Base-by-base conservation (phyloP, 35 echinoderm and acorn worm genomes). In the Heliocidaris erythrogramma region DNA sequence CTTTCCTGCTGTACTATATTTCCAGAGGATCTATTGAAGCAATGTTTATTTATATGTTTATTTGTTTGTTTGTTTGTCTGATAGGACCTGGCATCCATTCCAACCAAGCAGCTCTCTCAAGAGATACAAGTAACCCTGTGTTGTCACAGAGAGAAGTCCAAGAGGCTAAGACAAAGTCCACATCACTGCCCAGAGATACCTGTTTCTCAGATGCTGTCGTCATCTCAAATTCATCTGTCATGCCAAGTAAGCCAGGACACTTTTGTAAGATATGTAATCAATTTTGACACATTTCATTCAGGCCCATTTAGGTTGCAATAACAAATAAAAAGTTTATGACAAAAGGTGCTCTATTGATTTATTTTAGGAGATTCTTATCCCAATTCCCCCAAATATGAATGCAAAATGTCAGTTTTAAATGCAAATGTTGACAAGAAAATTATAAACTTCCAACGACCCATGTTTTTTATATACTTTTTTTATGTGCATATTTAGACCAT, bases 161-260 rank as follows among this genome's bases (percentile, higher is more conserved):
- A 31, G 97, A 99, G 93, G 95, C 96, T 59, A 94, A 96, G n/a
- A 59, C 94, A 35, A 99, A 99, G 94, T 97, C 98, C 30, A 96
- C 97, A 27, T 97, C 98, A 59, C 88, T 99, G 42, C 98, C 98
- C 6, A 88, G 98, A 93, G 98, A 99, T 87, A 90, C 95, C 2
- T 95, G 94, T 47, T 97, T 49, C 17, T 47, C 93, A 90, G 98
- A 99, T 95, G 97, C 97, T 18, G 96, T 99, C 27, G 97, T 99
- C 60, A 99, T 99, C 56, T 99, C 98, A 48, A 99, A 99, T 87
- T 96, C 98, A 95, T 97, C 97, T n/a, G 94, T 97, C 49, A 96
- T 95, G 21, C 95, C 97, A 95, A 95, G 97, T 97, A 92, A 85
- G 94, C 65, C n/a, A 31, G 85, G 27, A n/a, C 27, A 21, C 65